phyloP scores from a whole-genome alignment of 2,888 invertebrate genomes.

The Syrista parreyssii region DNA sequence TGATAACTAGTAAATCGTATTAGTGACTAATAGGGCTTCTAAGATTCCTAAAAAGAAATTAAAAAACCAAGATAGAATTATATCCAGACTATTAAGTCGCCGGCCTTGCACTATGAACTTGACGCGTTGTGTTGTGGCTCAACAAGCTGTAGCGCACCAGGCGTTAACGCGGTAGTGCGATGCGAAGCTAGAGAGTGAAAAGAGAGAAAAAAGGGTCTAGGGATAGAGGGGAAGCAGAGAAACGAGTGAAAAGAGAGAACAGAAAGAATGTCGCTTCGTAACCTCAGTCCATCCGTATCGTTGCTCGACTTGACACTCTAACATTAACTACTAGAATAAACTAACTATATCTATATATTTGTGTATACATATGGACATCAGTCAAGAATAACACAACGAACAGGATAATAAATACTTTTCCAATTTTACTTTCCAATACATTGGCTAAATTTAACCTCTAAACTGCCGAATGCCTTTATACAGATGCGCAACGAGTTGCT shows the following conservation, averaged over 20 bases:
- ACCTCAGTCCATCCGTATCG: neutral
- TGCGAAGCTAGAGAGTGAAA: neutral
- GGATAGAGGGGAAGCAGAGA: neutral
- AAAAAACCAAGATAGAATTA: neutral
- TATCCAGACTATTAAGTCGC: conserved; percentile 6
- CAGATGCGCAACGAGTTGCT: too few species aligned
- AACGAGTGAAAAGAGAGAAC: conserved; percentile 4
- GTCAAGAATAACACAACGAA: neutral
- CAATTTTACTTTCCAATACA: neutral
- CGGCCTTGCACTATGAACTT: neutral
- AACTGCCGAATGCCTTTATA: too few species aligned
- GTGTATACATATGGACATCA: neutral
- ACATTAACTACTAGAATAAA: too few species aligned
- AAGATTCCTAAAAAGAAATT: conserved; percentile 1
- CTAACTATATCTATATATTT: too few species aligned
- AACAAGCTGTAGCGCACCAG: neutral
- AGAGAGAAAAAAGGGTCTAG: conserved; percentile 2
- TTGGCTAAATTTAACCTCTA: neutral
- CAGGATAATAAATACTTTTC: neutral
- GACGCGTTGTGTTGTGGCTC: neutral
- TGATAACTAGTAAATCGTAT: neutral
- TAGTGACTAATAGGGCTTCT: neutral
- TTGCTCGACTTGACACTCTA: neutral
- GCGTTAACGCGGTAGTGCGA: neutral
- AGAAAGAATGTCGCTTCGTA: neutral